Evolutionary conservation across 2,113 vertebrate genomes (phyloP).

Genomic region (Archilochus colubris): DNA sequence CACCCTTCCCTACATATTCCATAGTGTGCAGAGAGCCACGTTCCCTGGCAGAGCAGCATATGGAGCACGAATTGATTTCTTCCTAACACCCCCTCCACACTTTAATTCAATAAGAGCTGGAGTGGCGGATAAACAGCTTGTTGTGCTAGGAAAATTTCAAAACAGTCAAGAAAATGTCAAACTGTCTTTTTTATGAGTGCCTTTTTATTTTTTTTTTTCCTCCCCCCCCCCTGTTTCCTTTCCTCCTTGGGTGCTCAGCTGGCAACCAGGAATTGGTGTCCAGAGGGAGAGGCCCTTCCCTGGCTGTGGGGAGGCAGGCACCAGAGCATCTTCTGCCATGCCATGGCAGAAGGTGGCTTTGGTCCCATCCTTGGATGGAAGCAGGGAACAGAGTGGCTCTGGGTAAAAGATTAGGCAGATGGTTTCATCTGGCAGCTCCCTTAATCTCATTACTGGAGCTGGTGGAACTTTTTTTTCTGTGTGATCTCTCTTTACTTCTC

Average conservation of each 20-base stretch:
- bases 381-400: background rate
- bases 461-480: slow-evolving; percentile 57
- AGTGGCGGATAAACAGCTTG: slow-evolving; percentile 77
- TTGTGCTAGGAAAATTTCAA: slow-evolving; percentile 77
- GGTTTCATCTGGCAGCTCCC: slow-evolving; percentile 69
- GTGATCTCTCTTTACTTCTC: slow-evolving; percentile 18
- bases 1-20: slow-evolving; percentile 79
- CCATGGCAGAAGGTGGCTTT: background rate
- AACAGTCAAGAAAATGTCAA: slow-evolving; percentile 78
- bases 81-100: slow-evolving; percentile 65
- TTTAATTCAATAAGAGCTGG: slow-evolving; percentile 79
- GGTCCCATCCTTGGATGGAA: slow-evolving; percentile 22
- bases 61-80: slow-evolving; percentile 77
- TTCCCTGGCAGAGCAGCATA: slow-evolving; percentile 69
- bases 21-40: slow-evolving; percentile 64
- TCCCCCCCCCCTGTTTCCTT: background rate
- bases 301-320: accelerated
- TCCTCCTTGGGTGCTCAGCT: background rate
- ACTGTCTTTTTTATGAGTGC: slow-evolving; percentile 64
- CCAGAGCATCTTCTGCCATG: background rate
- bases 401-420: slow-evolving; percentile 66
- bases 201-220: background rate
- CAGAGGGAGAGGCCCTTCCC: background rate
- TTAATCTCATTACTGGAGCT: slow-evolving; percentile 65
- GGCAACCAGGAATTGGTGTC: accelerated